Conservation (phyloP, 2,888 invertebrate genomes). For the Aleiodes leptofemur region DNA sequence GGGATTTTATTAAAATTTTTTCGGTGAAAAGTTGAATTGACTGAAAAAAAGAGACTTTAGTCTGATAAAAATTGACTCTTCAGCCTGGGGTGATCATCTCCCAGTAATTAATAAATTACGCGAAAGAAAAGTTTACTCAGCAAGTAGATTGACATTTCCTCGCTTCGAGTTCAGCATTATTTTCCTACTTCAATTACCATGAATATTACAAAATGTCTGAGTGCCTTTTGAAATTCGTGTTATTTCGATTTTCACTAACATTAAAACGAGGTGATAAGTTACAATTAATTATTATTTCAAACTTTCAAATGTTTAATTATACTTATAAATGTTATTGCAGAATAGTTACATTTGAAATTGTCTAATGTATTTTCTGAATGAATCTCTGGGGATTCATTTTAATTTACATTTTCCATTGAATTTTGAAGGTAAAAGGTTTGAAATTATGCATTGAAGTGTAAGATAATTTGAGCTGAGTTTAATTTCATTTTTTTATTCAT, state of each 20-base stretch:
- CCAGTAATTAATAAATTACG: slow-evolving; percentile 39
- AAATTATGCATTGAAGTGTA: too few species aligned
- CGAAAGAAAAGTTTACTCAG: slow-evolving; percentile 33
- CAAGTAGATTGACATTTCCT: slow-evolving; percentile 14
- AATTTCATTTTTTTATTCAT: too few species aligned
- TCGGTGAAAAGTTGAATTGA: too few species aligned
- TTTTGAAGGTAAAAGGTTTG: too few species aligned
- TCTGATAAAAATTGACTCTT: background rate
- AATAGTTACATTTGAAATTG: background rate
- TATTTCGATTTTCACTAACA: background rate
- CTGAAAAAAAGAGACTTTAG: background rate
- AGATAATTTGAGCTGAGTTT: too few species aligned
- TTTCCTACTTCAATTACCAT: slow-evolving; percentile 38
- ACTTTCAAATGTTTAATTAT: background rate
- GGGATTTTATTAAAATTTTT: too few species aligned
- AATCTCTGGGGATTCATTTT: too few species aligned
- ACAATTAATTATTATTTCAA: background rate
- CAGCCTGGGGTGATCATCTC: slow-evolving; percentile 14
- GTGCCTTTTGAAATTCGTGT: background rate
- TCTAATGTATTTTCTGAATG: too few species aligned
- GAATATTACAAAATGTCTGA: slow-evolving; percentile 28
- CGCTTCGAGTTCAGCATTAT: slow-evolving; percentile 27
- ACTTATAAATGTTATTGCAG: slow-evolving; percentile 32
- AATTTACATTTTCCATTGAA: too few species aligned
- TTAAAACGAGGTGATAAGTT: background rate